Evolutionary conservation across 2,888 invertebrate species (phyloP), one percentile per base, ranked within the genome.

Genomic region (Lasioglossum oenotherae): DNA sequence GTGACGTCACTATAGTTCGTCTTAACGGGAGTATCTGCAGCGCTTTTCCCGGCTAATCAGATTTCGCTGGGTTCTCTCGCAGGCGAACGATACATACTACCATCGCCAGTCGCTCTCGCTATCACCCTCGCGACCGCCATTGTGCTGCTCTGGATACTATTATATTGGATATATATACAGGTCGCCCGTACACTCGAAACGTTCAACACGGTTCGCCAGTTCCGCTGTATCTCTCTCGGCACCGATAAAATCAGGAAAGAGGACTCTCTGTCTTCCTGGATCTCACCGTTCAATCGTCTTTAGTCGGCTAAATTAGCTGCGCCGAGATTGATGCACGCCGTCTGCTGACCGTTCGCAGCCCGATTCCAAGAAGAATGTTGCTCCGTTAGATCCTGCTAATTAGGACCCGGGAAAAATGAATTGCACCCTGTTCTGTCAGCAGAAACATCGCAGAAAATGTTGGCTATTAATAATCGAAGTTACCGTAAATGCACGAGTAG

Each of bases 41-140:
- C 87, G 91, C 92, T 91, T 91, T 92, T 89, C 92, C 83, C 89
- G 72, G 89, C 85, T 91, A 91, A 91, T 91, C 91, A 89, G 91
- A 91, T 92, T 92, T 91, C 89, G 86, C 87, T 81, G 84, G 84
- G 73, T 87, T 80, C 84, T 78, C 81, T 53, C 23, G 71, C 72
- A 88, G 87, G 85, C n/a, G n/a, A n/a, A 72, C 35, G 76, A 31
- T 31, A 31, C 31, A 78, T 80, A 77, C 81, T 81, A 80, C 73
- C 46, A 35, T 72, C 53, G 6, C 5, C 49, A 19, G 53, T 53
- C 23, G 23, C 23, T 23, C 53, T 23, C 53, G 53, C 53, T 53
- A 53, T 53, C 53, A 31, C 57, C 46, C 53, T 73, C 60, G 73
- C 64, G 19, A 35, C 72, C 67, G 2, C 41, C 64, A n/a, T 78